Conservation (phyloP, 2,113 vertebrate species). For the Eublepharis macularius region DNA sequence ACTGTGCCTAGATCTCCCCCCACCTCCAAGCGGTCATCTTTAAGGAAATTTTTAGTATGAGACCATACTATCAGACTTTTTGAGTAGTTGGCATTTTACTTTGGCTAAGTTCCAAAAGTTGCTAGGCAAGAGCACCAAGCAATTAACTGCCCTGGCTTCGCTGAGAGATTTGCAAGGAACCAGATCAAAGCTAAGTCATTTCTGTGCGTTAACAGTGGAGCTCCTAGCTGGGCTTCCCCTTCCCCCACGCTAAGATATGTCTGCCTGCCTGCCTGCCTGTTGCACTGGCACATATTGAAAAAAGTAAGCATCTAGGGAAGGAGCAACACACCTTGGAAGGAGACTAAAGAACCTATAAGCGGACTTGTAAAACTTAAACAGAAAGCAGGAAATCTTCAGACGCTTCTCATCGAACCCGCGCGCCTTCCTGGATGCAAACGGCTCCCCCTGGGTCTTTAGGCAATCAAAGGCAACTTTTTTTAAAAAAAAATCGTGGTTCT, state of each 20-base stretch:
- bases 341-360: constrained; percentile 10
- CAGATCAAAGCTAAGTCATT: constrained; percentile 77
- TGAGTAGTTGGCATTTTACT: constrained; percentile 11
- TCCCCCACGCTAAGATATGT: not conserved
- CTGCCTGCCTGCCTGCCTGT: constrained; percentile 8
- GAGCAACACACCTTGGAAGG: constrained; percentile 30
- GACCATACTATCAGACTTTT: constrained; percentile 73
- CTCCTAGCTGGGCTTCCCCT: constrained; percentile 38
- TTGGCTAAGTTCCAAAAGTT: constrained; percentile 74
- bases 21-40: constrained; percentile 71
- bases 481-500: constrained; percentile 6
- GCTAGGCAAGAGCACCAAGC: constrained; percentile 67
- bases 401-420: constrained; percentile 27
- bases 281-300: not conserved
- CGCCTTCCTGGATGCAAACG: constrained; percentile 21
- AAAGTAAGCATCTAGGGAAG: constrained; percentile 43
- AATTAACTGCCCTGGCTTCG: constrained; percentile 71
- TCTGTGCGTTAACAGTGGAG: constrained; percentile 72
- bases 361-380: constrained; percentile 44
- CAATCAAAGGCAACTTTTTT: constrained; percentile 21
- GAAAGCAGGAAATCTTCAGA: constrained; percentile 12
- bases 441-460: constrained; percentile 32
- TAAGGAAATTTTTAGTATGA: constrained; percentile 72
- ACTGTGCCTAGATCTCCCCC: constrained; percentile 43
- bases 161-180: constrained; percentile 69